Evolutionary conservation across 2,797 vertebrate species (phyloP), one percentile per base, ranked within the genome.

Genomic region (Falco cherrug): DNA sequence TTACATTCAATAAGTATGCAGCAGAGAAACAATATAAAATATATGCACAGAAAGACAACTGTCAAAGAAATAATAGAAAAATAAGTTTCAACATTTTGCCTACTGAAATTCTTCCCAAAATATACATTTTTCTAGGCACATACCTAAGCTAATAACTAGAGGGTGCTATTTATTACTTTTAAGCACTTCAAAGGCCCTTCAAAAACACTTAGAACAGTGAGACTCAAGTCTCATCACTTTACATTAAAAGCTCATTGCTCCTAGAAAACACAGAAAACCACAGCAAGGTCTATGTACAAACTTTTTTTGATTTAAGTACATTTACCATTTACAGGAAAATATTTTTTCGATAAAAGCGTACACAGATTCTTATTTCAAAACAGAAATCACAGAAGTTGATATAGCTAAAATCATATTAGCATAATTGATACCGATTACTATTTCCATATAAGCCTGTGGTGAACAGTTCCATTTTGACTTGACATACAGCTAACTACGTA

Each of bases 151-250:
- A 97, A 93, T 91, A 97, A 96, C 83, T 92, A 78, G 87, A 97
- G 79, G 86, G 90, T 95, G 95, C 95, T 83, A 74, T 90, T 97
- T 59, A 83, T 85, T 85, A 89, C 82, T 91, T 81, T 41, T 33
- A 75, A 87, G 91, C 69, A 95, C 95, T 97, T 97, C 91, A 93
- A 96, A 97, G 93, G 76, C 56, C 77, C 57, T 91, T 95, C 92
- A 96, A 29, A 92, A 94, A 74, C 90, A 89, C 89, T 86, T 35
- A 79, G 84, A 91, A 28, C 57, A 73, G 33, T 21, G 39, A 84
- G 87, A 65, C 45, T 90, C 60, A 26, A 68, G 69, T n/a, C 18
- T 2, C 87, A 84, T 92, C 91, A 82, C 75, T 69, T 87, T 68
- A 74, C 82, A 84, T 87, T 93, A 84, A 63, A 73, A 91, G 60